Evolutionary conservation across 1,140 invertebrate genomes (phyloP), one percentile per base, ranked within the genome.

Genomic region (Scylla paramamosain): DNA sequence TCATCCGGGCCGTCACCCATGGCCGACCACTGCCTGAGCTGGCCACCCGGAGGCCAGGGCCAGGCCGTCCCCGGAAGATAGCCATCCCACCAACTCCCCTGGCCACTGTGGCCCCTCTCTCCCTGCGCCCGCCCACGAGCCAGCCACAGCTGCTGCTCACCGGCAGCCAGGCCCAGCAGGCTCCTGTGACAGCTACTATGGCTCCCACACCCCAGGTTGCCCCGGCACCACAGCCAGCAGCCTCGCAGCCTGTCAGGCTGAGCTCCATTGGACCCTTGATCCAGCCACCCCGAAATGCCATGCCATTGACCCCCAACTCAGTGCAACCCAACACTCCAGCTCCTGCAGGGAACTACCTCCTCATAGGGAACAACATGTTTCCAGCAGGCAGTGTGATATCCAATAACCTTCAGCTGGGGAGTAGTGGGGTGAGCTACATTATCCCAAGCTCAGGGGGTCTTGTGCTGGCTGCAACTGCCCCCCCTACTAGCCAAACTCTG

Each of bases 301-400:
- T 95, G 83, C 94, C 94, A 0, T 31, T 95, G n/a, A 83, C 94
- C 31, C 48, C 94, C 28, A 87, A 82, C 77, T 31, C 94, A 16
- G 20, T 95, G 82, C 94, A 95, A 45, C 94, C 82, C 87, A 83
- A 91, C 87, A 59, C 94, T 46, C 7, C 94, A 20, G 82, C 94
- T 29, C 16, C 94, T 7, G 83, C 46, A 16, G 88, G 59, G 84
- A 95, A 91, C 83, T 95, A 95, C 83, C 91, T 95, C 59, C 83
- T 95, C 14, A 95, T 95, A 67, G 91, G 94, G 31, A 95, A 95
- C 77, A 95, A 95, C 52, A 88, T 95, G 82, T 95, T 95, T 92
- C 94, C 94, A 25, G 83, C 94, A 52, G 91, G 94, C 32, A 93
- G 94, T 93, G 94, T 95, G 31, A 95, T 95, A 45, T 91, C 91